A percentile compares a stretch with the other conserved stretches of the same genome.
These are phyloP conservation scores for Plagodis dolabraria DNA, from an alignment of 2,888 invertebrate species.

Conservation along the genomic window DNA sequence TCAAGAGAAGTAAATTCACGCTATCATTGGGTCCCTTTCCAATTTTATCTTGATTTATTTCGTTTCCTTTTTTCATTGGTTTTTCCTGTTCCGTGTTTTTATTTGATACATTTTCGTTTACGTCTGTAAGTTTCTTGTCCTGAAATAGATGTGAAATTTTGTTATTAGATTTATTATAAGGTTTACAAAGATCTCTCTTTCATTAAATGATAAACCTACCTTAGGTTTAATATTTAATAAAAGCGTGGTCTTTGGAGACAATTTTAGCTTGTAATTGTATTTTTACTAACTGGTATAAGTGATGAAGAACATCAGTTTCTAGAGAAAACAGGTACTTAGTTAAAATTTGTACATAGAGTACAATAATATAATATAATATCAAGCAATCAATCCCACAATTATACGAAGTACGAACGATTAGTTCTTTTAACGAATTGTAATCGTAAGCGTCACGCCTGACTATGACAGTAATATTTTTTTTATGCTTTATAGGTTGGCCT, in stretches of 20 bases:
- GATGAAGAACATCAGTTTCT: neutral
- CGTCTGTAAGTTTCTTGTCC: slow-evolving; percentile 31
- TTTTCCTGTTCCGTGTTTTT: slow-evolving; percentile 27
- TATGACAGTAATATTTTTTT: too few relatives aligned
- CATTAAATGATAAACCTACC: neutral
- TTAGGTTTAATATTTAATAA: too few relatives aligned
- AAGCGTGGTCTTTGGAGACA: too few relatives aligned
- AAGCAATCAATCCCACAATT: too few relatives aligned
- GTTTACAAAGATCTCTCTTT: neutral
- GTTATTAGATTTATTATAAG: too few relatives aligned
- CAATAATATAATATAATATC: too few relatives aligned
- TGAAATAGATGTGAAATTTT: slow-evolving; percentile 34
- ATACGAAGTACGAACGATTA: too few relatives aligned
- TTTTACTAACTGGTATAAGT: neutral
- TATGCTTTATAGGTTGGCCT: too few relatives aligned
- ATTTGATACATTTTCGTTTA: slow-evolving; percentile 28
- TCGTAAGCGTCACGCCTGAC: too few relatives aligned
- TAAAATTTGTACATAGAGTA: too few relatives aligned
- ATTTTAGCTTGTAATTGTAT: neutral
- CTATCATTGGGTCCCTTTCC: slow-evolving; percentile 46
- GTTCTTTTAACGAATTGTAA: too few relatives aligned
- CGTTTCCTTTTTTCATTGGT: slow-evolving; percentile 20
- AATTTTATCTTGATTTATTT: slow-evolving; percentile 34
- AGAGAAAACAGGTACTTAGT: too few relatives aligned
- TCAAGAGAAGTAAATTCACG: slow-evolving; percentile 58